Evolutionary conservation across 2,797 vertebrate genomes (phyloP).

Genomic region (Microctenopoma steveboyesi): DNA sequence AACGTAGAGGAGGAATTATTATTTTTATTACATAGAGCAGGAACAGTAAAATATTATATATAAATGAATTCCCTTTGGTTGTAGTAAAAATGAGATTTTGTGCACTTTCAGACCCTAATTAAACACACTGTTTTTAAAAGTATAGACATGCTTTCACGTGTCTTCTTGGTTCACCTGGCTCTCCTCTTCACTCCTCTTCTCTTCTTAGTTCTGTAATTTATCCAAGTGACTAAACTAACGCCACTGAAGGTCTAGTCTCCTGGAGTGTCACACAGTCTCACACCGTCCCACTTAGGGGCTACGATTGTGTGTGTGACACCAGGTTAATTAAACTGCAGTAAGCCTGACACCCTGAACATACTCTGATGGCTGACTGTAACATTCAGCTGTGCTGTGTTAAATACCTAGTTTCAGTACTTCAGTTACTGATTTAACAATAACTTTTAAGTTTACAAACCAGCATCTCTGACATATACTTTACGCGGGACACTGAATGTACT

Average conservation of each 20-base stretch:
- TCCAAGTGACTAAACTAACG: conserved; percentile 32
- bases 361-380: background rate
- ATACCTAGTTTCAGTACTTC: background rate
- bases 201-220: conserved; percentile 35
- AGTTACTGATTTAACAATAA: conserved; percentile 4
- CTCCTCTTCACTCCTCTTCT: background rate
- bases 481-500: background rate
- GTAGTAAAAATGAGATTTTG: background rate
- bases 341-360: background rate
- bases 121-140: background rate
- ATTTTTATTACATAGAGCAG: background rate
- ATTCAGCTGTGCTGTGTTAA: conserved; percentile 3
- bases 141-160: background rate
- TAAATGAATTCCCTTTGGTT: too few species aligned
- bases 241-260: conserved; percentile 29
- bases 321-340: conserved; percentile 35
- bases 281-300: conserved; percentile 32
- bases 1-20: background rate
- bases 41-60: too few species aligned
- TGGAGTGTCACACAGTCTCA: conserved; percentile 4
- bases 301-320: conserved; percentile 18
- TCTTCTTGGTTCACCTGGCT: background rate
- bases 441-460: conserved; percentile 12
- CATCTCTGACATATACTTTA: conserved; percentile 4
- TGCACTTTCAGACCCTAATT: conserved; percentile 8